Percentiles rank a stretch among this genome's conserved stretches.
phyloP scores from a whole-genome alignment of 2,888 invertebrate genomes.

The Drosophila meridiana region DNA sequence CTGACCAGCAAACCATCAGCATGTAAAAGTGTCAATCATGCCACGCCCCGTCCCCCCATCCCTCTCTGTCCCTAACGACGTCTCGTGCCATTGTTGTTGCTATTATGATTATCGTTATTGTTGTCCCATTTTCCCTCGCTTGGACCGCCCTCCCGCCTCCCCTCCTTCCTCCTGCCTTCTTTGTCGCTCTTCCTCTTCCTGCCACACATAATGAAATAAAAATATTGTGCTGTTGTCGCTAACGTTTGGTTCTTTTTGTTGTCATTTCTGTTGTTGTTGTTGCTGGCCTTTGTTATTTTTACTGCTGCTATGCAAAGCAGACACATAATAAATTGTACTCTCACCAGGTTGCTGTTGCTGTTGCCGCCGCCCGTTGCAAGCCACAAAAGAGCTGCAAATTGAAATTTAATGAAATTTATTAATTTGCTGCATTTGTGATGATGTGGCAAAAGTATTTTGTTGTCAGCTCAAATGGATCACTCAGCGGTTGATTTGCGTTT shows the following conservation, averaged over 20 bases:
- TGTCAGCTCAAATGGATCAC: slow-evolving; percentile 15
- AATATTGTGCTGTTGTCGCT: slow-evolving; percentile 27
- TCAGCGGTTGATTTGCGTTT: slow-evolving; percentile 7
- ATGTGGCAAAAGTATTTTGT: slow-evolving; percentile 46
- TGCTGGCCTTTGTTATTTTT: slow-evolving; percentile 26
- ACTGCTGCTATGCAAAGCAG: slow-evolving; percentile 23
- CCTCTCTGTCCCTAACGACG: slow-evolving; percentile 1
- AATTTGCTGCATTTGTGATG: slow-evolving; percentile 57
- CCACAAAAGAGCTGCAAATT: slow-evolving; percentile 54
- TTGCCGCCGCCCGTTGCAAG: slow-evolving; percentile 18
- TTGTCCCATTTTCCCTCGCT: slow-evolving; percentile 9
- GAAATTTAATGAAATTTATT: slow-evolving; percentile 58
- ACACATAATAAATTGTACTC: slow-evolving; percentile 33
- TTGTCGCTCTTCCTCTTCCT: slow-evolving; percentile 3
- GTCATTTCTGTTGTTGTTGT: slow-evolving; percentile 1
- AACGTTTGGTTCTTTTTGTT: slow-evolving; percentile 16
- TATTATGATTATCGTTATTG: slow-evolving; percentile 39
- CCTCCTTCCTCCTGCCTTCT: neutral
- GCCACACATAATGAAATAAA: slow-evolving; percentile 43
- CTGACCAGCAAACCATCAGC: neutral
- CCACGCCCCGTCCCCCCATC: neutral
- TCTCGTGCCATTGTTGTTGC: slow-evolving; percentile 7
- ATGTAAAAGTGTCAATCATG: slow-evolving; percentile 36
- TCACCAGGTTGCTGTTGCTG: slow-evolving; percentile 11
- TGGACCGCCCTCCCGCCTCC: neutral